A percentile compares a stretch with the other conserved stretches of the same genome.
Evolutionary conservation across 2,797 vertebrate genomes (phyloP).

Genomic region (Lagocephalus sceleratus): DNA sequence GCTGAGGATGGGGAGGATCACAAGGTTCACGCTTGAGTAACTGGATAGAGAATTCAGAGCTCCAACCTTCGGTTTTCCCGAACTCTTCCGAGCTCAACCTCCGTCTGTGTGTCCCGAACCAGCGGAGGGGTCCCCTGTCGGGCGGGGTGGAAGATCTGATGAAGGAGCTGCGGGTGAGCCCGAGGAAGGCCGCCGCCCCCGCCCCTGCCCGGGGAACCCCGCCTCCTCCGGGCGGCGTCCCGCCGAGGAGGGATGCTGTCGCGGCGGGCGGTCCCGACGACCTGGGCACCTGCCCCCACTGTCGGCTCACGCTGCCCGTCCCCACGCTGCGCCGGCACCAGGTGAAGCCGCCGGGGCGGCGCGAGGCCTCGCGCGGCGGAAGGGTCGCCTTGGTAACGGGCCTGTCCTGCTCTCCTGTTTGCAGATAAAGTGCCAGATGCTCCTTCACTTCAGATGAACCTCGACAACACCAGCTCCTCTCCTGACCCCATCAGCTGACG

Average conservation of each 20-base stretch:
- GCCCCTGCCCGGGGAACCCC: too few relatives aligned
- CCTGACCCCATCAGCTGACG: too few relatives aligned
- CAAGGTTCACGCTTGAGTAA: constrained; percentile 54
- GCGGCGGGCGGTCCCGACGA: too few relatives aligned
- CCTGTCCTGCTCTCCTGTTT: constrained; percentile 19
- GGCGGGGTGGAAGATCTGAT: too few relatives aligned
- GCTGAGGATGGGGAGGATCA: constrained; percentile 51
- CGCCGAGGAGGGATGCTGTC: too few relatives aligned
- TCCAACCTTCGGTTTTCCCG: not conserved
- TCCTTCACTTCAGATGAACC: not conserved
- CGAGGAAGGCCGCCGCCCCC: too few relatives aligned
- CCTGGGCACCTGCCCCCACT: constrained; percentile 67
- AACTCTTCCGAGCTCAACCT: not conserved
- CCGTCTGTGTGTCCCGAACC: constrained; percentile 5
- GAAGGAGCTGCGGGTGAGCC: too few relatives aligned
- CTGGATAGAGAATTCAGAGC: not conserved
- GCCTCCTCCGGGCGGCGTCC: not conserved
- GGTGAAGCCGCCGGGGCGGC: constrained; percentile 42
- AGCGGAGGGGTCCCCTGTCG: constrained; percentile 16
- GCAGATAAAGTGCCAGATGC: constrained; percentile 25
- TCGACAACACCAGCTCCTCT: too few relatives aligned
- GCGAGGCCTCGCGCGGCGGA: not conserved
- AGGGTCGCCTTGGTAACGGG: not conserved
- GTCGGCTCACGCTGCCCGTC: constrained; percentile 70
- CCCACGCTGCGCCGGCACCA: constrained; percentile 65